These are phyloP conservation scores for Lethrus apterus DNA, from an alignment of 1,140 invertebrate species.

Conservation along the genomic window DNA sequence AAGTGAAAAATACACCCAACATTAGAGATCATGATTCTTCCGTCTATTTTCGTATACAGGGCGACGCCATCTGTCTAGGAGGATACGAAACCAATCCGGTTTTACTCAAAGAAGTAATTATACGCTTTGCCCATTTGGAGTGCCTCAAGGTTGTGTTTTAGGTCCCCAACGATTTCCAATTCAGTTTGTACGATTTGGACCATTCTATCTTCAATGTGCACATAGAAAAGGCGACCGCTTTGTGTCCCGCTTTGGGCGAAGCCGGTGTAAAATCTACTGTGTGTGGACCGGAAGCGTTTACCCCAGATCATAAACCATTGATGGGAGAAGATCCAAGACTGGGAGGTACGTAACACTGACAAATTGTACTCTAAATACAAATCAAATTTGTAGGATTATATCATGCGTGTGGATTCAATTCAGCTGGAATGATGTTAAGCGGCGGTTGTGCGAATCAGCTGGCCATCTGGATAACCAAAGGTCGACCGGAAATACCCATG, in stretches of 20 bases:
- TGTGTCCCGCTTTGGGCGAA: conserved; percentile 64
- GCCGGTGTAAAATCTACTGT: conserved; percentile 79
- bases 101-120: conserved; percentile 60
- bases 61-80: conserved; percentile 73
- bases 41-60: conserved; percentile 78
- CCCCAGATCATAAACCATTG: conserved; percentile 84
- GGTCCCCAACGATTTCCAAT: conserved; percentile 68
- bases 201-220: conserved; percentile 74
- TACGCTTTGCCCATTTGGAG: background rate
- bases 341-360: conserved; percentile 38
- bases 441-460: conserved; percentile 78
- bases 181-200: conserved; percentile 77
- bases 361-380: background rate
- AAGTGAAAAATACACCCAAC: conserved; percentile 67
- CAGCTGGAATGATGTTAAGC: conserved; percentile 83
- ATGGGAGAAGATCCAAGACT: conserved; percentile 59
- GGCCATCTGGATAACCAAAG: conserved; percentile 74
- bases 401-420: conserved; percentile 83
- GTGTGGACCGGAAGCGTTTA: conserved; percentile 81
- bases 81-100: conserved; percentile 82
- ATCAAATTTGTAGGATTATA: conserved; percentile 52
- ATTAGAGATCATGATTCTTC: conserved; percentile 76
- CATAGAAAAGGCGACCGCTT: conserved; percentile 60
- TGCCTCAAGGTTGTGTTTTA: conserved; percentile 34
- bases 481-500: conserved; percentile 76